Percentiles rank a stretch among this genome's conserved stretches.
Evolutionary conservation across 2,113 vertebrate genomes (phyloP).

Genomic region (Heteronetta atricapilla): DNA sequence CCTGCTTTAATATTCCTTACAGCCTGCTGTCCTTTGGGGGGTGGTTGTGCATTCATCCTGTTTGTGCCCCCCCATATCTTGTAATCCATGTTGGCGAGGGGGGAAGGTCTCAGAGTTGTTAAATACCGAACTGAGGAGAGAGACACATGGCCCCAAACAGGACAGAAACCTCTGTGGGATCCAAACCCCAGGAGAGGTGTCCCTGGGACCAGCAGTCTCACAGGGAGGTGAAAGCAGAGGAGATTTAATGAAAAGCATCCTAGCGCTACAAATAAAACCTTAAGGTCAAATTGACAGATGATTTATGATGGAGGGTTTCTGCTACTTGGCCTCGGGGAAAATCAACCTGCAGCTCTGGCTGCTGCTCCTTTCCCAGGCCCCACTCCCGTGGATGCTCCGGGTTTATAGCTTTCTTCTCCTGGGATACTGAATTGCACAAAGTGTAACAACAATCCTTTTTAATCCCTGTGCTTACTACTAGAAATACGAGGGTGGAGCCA

Average conservation of each 20-base stretch:
- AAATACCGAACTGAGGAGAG: neutral
- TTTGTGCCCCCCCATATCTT: neutral
- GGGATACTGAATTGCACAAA: neutral
- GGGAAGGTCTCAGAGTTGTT: neutral
- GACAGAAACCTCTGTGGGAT: neutral
- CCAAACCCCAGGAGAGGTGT: neutral
- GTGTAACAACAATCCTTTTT: neutral
- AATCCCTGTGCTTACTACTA: neutral
- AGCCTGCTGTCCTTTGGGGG: neutral
- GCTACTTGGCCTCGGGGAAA: neutral
- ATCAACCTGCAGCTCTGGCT: neutral
- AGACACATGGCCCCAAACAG: neutral
- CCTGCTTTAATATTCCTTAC: neutral
- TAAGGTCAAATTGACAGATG: neutral
- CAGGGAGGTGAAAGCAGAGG: neutral
- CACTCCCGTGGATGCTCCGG: neutral
- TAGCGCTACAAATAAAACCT: neutral
- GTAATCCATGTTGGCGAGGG: neutral
- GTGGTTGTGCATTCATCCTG: neutral
- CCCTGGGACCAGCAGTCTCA: neutral
- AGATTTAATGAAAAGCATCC: neutral
- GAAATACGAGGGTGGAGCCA: neutral
- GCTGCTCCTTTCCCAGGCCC: neutral
- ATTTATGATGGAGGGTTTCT: neutral
- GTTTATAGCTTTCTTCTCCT: neutral